Evolutionary conservation across 2,888 invertebrate species (phyloP).

Genomic region (Lepas anatifera): DNA sequence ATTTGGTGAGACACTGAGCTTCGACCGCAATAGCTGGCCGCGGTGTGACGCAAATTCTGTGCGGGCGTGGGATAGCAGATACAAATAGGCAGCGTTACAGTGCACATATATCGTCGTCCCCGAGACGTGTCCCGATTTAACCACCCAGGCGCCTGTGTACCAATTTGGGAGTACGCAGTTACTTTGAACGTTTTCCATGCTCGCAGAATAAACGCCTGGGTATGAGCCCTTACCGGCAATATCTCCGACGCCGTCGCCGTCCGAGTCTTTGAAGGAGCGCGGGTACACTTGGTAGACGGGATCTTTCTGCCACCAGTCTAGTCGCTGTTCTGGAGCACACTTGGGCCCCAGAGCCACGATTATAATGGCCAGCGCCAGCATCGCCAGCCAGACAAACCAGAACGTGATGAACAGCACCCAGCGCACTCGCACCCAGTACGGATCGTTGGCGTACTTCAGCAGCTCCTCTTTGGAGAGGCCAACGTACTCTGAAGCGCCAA

Average conservation of each 20-base stretch:
- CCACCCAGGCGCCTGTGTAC: no score
- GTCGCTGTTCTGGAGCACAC: slow-evolving; percentile 62
- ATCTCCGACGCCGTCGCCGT: slow-evolving; percentile 75
- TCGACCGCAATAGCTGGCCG: no score
- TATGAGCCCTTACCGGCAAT: slow-evolving; percentile 56
- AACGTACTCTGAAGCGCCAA: slow-evolving; percentile 17
- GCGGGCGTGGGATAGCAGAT: no score
- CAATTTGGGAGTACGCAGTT: no score
- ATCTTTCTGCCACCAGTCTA: slow-evolving; percentile 72
- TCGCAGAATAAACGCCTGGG: no score
- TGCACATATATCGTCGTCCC: no score
- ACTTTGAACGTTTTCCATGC: no score
- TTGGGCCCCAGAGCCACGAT: slow-evolving; percentile 83
- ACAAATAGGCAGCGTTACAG: no score
- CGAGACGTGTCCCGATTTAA: no score
- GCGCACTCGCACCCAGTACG: slow-evolving; percentile 88
- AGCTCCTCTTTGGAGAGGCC: slow-evolving; percentile 68
- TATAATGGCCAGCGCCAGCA: slow-evolving; percentile 84
- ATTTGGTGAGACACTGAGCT: no score
- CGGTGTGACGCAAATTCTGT: no score
- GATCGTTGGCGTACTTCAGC: slow-evolving; percentile 91
- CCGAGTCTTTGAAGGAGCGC: slow-evolving; percentile 67
- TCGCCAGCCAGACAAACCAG: slow-evolving; percentile 65
- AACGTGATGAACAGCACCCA: slow-evolving; percentile 82
- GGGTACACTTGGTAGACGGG: slow-evolving; percentile 73